Percentiles rank a stretch among this genome's conserved stretches.
These are phyloP conservation scores for Smittia sp. DNA, from an alignment of 2,888 invertebrate genomes.

Conservation along the genomic window DNA sequence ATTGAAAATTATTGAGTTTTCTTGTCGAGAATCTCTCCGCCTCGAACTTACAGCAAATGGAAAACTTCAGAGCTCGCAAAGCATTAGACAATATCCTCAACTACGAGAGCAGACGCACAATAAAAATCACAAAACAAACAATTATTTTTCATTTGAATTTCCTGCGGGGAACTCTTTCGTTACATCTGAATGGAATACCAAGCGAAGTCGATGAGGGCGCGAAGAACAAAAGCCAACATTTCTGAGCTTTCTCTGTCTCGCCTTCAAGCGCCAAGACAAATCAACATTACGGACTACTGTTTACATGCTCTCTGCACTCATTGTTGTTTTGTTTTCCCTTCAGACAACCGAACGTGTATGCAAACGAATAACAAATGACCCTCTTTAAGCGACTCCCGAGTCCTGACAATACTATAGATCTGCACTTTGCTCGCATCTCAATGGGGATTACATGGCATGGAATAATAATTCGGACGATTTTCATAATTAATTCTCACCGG, in stretches of 20 bases:
- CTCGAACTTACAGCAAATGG: no score
- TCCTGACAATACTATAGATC: neutral
- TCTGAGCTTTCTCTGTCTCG: neutral
- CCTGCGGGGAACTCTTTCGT: neutral
- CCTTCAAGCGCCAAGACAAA: neutral
- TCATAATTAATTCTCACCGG: constrained; percentile 12
- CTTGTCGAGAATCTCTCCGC: neutral
- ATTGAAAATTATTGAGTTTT: constrained; percentile 25
- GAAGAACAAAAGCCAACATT: constrained; percentile 4
- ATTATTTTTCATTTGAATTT: neutral
- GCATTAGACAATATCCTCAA: neutral
- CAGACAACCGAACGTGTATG: neutral
- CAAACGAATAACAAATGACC: constrained; percentile 20
- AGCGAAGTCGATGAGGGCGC: neutral
- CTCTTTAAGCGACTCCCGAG: neutral
- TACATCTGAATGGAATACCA: neutral
- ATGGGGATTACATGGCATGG: constrained; percentile 14
- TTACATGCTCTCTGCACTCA: neutral
- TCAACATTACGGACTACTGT: neutral
- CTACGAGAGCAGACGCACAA: neutral
- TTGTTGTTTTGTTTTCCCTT: neutral
- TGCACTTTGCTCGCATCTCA: neutral
- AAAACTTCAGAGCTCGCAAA: no score
- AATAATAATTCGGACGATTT: neutral
- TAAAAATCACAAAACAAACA: neutral